Percentiles rank a stretch among this genome's conserved stretches.
Conservation (phyloP, 2,888 invertebrate species). For the Griposia aprilina region DNA sequence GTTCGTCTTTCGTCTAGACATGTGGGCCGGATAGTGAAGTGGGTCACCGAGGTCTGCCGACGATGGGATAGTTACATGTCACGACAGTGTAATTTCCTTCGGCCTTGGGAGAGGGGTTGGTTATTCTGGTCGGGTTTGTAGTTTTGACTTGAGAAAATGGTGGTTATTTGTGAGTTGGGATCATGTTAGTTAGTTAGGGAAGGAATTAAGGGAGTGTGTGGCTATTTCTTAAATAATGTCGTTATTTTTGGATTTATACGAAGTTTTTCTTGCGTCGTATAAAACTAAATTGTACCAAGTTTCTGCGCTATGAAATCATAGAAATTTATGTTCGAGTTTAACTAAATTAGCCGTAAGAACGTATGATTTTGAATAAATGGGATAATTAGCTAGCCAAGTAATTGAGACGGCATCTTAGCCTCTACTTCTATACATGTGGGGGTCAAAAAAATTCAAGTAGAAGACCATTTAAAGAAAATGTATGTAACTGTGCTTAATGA, state of each 20-base stretch:
- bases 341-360: neutral
- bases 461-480: neutral
- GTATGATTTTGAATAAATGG: too few relatives aligned
- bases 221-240: neutral
- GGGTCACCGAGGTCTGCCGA: constrained; percentile 41
- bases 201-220: neutral
- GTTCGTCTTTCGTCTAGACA: constrained; percentile 50
- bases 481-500: too few relatives aligned
- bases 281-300: neutral
- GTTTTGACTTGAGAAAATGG: constrained; percentile 4
- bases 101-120: constrained; percentile 18
- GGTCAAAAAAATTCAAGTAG: neutral
- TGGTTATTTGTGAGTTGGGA: neutral
- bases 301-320: neutral
- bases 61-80: constrained; percentile 35
- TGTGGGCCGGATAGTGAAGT: constrained; percentile 46
- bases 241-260: neutral
- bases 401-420: neutral
- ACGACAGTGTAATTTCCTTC: constrained; percentile 45
- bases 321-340: neutral
- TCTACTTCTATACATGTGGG: neutral
- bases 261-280: neutral
- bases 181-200: too few relatives aligned
- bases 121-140: constrained; percentile 21
- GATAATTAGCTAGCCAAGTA: neutral